These are phyloP conservation scores for Microcebus tavaratra DNA, from an alignment of 2,113 vertebrate genomes.

Conservation along the genomic window DNA sequence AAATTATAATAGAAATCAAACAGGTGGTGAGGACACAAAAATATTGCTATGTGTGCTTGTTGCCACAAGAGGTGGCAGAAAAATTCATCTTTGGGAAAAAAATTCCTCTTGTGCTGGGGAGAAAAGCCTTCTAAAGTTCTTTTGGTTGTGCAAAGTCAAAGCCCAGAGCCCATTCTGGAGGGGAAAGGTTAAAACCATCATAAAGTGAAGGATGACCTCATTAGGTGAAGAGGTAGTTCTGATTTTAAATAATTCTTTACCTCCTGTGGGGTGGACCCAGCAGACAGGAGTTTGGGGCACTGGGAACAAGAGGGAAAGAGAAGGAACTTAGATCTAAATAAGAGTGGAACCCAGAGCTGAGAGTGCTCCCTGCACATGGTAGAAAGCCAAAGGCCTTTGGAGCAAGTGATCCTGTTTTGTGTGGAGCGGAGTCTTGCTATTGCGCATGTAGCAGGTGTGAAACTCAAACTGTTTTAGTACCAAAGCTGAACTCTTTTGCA, in stretches of 20 bases:
- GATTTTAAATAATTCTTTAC: neutral
- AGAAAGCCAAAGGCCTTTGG: neutral
- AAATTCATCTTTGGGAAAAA: neutral
- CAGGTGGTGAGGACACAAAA: neutral
- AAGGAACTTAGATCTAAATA: neutral
- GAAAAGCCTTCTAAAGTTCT: neutral
- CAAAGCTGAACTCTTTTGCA: neutral
- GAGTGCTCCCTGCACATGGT: neutral
- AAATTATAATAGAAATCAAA: neutral
- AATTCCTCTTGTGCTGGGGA: neutral
- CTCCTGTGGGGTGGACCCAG: neutral
- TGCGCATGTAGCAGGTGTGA: rapidly evolving
- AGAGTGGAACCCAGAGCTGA: neutral
- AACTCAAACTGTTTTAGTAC: neutral
- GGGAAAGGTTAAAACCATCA: neutral
- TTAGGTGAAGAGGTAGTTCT: neutral
- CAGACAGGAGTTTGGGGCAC: neutral
- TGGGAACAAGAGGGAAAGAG: neutral
- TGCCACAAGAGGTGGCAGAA: neutral
- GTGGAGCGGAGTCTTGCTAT: neutral
- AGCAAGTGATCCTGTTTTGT: neutral
- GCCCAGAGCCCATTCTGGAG: neutral
- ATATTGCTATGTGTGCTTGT: neutral
- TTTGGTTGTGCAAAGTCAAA: neutral
- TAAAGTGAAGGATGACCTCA: neutral